A percentile compares a stretch with the other conserved stretches of the same genome.
phyloP scores from a whole-genome alignment of 2,797 vertebrate species.

The Melanotaenia parkinsoni region DNA sequence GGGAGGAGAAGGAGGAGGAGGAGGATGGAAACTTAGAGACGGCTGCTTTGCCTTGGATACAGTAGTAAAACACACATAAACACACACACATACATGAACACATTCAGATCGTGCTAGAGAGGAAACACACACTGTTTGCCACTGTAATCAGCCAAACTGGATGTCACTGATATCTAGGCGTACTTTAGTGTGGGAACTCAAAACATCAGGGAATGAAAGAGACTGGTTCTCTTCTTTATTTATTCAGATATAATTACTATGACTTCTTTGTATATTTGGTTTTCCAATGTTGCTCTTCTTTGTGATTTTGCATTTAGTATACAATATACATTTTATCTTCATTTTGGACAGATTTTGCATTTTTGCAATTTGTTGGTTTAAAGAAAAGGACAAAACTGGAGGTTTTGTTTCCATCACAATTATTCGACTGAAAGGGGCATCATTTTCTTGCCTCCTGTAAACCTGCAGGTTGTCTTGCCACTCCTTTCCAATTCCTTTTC shows the following conservation, averaged over 20 bases:
- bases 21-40: constrained; percentile 94
- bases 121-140: constrained; percentile 66
- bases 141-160: constrained; percentile 66
- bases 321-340: no score
- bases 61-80: constrained; percentile 92
- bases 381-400: background rate
- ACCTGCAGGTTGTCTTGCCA: background rate
- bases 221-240: background rate
- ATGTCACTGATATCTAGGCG: constrained; percentile 56
- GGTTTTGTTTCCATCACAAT: background rate
- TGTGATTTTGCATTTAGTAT: background rate
- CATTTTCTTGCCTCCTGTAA: background rate
- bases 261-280: background rate
- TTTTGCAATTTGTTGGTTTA: no score
- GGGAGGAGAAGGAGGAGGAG: constrained; percentile 66
- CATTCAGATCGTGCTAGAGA: constrained; percentile 45
- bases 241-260: background rate
- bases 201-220: background rate
- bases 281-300: background rate
- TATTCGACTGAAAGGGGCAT: background rate
- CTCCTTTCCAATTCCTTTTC: constrained; percentile 4
- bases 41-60: constrained; percentile 93
- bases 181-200: constrained; percentile 49
- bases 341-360: background rate
- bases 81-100: constrained; percentile 76